Conservation (phyloP, 2,888 invertebrate species). For the Gortyna flavago region DNA sequence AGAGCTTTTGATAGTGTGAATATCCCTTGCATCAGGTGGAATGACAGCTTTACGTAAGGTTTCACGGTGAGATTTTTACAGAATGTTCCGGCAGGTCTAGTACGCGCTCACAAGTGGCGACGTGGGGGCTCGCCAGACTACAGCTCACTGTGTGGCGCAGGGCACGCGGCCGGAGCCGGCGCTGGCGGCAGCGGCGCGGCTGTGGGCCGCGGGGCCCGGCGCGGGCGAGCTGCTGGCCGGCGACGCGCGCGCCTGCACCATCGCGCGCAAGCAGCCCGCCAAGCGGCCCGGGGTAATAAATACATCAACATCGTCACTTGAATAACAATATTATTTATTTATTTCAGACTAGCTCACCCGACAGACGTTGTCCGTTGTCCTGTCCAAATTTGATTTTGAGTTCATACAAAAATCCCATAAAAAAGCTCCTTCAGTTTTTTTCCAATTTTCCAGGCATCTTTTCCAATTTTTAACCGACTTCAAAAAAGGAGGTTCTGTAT, state of each 20-base stretch:
- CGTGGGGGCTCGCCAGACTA: too few relatives aligned
- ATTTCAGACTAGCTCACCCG: neutral
- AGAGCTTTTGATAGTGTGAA: neutral
- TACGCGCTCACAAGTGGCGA: neutral
- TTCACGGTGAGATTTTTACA: neutral
- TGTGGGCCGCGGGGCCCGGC: slow-evolving; percentile 79
- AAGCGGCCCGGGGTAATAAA: slow-evolving; percentile 32
- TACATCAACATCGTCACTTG: neutral
- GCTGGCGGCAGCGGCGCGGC: slow-evolving; percentile 82
- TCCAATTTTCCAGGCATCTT: neutral
- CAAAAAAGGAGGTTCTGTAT: too few relatives aligned
- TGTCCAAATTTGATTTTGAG: neutral
- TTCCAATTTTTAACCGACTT: too few relatives aligned
- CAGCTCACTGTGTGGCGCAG: slow-evolving; percentile 21
- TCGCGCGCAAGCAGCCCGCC: slow-evolving; percentile 56
- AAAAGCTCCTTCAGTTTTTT: neutral
- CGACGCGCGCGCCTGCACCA: slow-evolving; percentile 61
- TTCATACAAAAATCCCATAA: neutral
- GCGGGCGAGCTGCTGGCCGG: slow-evolving; percentile 48
- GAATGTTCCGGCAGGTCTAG: neutral
- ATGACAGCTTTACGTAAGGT: neutral
- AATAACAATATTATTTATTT: neutral
- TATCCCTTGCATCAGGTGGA: neutral
- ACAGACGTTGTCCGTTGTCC: neutral
- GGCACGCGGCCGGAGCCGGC: slow-evolving; percentile 60